phyloP scores from a whole-genome alignment of 2,888 invertebrate species.

The Polia nebulosa region DNA sequence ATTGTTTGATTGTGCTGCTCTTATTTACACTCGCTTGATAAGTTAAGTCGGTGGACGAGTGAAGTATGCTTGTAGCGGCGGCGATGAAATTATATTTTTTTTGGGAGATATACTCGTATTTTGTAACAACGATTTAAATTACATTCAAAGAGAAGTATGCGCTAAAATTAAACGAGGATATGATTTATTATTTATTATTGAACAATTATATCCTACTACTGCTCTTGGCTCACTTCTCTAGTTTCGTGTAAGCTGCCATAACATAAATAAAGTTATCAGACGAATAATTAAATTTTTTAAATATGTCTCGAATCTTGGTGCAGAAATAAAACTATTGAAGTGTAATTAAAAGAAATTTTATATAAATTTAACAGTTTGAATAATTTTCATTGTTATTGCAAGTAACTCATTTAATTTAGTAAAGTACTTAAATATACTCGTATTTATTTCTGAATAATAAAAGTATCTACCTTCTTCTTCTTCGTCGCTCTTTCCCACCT shows the following conservation, averaged over 20 bases:
- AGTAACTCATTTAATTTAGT: background rate
- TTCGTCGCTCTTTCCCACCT: too few species aligned
- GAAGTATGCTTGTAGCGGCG: slow-evolving; percentile 71
- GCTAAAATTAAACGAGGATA: background rate
- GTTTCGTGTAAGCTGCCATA: too few species aligned
- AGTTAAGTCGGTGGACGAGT: slow-evolving; percentile 45
- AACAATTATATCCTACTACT: too few species aligned
- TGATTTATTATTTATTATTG: background rate
- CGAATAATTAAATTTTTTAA: too few species aligned
- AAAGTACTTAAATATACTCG: too few species aligned
- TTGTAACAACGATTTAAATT: background rate
- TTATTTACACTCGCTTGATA: slow-evolving; percentile 68
- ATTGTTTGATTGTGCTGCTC: slow-evolving; percentile 65
- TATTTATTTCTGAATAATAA: too few species aligned
- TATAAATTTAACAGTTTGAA: too few species aligned
- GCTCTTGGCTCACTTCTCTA: too few species aligned
- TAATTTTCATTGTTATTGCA: too few species aligned
- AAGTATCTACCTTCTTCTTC: too few species aligned
- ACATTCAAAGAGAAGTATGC: background rate
- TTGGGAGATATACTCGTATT: background rate
- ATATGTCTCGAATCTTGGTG: background rate
- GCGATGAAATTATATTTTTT: background rate
- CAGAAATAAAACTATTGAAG: background rate
- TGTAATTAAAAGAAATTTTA: background rate
- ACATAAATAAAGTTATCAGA: too few species aligned